Evolutionary conservation across 2,113 vertebrate species (phyloP), one percentile per base, ranked within the genome.

Genomic region (Paedocypris sp.): DNA sequence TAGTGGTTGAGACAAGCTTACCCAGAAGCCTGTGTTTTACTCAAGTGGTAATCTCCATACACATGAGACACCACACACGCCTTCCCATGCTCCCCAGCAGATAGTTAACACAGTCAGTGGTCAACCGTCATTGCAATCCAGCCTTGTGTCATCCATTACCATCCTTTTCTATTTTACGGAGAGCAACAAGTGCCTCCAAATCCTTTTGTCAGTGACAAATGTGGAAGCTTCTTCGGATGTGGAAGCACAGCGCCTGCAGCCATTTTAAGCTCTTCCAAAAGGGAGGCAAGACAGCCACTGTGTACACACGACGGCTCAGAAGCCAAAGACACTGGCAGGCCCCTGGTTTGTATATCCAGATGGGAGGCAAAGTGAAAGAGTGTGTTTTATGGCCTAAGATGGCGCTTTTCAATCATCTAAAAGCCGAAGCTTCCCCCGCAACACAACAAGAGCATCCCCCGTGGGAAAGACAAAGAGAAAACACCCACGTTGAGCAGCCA

Each of bases 331-430:
- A 81, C 74, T 65, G 58, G 64, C 4, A 61, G 73, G 77, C 69
- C 75, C 68, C 76, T 77, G 77, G 68, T 80, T 75, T 74, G 76
- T 66, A 74, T 58, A 45, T 43, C 39, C 54, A 69, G 68, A 75
- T 78, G 77, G 75, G 83, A 80, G 82, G 78, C 78, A 82, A 75
- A 79, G 80, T 79, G 75, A 79, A 75, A 81, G 81, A 82, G 80
- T 72, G 73, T 73, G 72, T 80, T 79, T 83, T 80, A 75, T 77
- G 78, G 77, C 80, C 74, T 69, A 79, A 81, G 79, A 85, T 73
- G 75, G 70, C 80, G 77, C 79, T 83, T 80, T 84, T 83, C 78
- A 86, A 83, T 84, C 84, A 83, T 84, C 83, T 77, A 51, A 15
- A 64, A 79, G 71, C 70, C 69, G 71, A 82, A 79, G 70, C 77